These are phyloP conservation scores for Chymomyza fuscimana DNA, from an alignment of 2,888 invertebrate genomes.

Conservation along the genomic window DNA sequence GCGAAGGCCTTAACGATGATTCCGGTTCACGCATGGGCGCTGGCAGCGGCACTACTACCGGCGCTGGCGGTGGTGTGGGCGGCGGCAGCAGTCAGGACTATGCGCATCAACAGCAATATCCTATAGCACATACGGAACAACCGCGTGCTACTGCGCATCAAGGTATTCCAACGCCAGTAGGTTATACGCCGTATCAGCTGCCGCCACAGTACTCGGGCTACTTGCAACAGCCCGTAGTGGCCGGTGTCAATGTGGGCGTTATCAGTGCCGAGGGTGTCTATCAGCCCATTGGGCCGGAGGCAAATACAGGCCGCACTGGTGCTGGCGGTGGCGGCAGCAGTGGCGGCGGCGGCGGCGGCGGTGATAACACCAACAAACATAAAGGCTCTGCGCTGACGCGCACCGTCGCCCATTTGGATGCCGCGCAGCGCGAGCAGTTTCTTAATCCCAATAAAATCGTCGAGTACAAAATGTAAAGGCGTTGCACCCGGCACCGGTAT, in stretches of 20 bases:
- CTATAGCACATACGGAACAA: slow-evolving; percentile 74
- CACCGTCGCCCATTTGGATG: slow-evolving; percentile 78
- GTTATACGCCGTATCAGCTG: slow-evolving; percentile 60
- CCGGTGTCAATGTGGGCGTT: slow-evolving; percentile 77
- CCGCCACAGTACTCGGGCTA: slow-evolving; percentile 76
- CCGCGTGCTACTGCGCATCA: slow-evolving; percentile 64
- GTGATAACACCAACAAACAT: slow-evolving; percentile 45
- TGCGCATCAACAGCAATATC: slow-evolving; percentile 78
- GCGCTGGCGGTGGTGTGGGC: slow-evolving; percentile 49
- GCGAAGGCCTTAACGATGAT: slow-evolving; percentile 78
- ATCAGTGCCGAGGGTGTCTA: slow-evolving; percentile 75
- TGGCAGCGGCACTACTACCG: slow-evolving; percentile 55
- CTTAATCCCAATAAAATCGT: slow-evolving; percentile 80
- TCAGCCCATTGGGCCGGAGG: slow-evolving; percentile 68
- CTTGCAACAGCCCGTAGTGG: slow-evolving; percentile 76
- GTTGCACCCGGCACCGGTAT: slow-evolving; percentile 79
- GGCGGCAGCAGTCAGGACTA: slow-evolving; percentile 76
- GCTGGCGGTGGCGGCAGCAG: slow-evolving; percentile 34
- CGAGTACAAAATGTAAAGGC: slow-evolving; percentile 80
- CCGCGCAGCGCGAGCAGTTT: slow-evolving; percentile 79
- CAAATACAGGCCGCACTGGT: slow-evolving; percentile 50
- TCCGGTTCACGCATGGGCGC: slow-evolving; percentile 77
- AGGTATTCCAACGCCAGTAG: slow-evolving; percentile 49
- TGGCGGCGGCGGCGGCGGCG: slow-evolving; percentile 23
- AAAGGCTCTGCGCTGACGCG: slow-evolving; percentile 74